Base-by-base conservation (phyloP, 1,140 invertebrate genomes). In the Leptonema lineaticorne region DNA sequence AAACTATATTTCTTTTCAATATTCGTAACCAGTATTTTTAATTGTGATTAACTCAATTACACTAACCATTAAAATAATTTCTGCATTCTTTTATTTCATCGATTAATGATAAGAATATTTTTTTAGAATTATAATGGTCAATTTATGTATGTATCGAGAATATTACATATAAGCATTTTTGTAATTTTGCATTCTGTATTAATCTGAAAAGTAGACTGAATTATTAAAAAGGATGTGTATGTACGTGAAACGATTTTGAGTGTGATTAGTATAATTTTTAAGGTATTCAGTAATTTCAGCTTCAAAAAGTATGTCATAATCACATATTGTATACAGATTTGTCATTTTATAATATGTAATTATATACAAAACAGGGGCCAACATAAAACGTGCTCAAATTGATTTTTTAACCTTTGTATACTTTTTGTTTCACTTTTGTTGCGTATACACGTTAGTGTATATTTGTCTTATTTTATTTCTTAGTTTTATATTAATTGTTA, bases 351-450 rank as follows among this genome's bases (percentile, higher is more conserved):
- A 41, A 41, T 41, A 16, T 41, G 16, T 41, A 41, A 41, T 41
- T n/a, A n/a, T n/a, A n/a, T n/a, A n/a, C n/a, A n/a, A n/a, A 53
- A 22, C 22, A 11, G 50, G 50, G 50, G 50, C 50, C 50, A 53
- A 53, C 50, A 53, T 53, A 53, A 24, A 18, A 14, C 27, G 50
- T 53, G 50, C 50, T 53, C 50, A 53, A 53, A 53, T 53, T 53
- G 24, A 53, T 53, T 53, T 53, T 26, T 53, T 53, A 3, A 11
- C 5, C 11, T 33, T n/a, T n/a, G n/a, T n/a, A n/a, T n/a, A n/a
- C n/a, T 33, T 33, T 33, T 33, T 11, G 37, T 45, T 45, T 4
- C 16, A 45, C 11, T 45, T n/a, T 45, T 45, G 11, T 45, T 14
- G 29, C 14, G 16, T 45, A 14, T 45, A 45, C 16, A n/a, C 14